A percentile compares a stretch with the other conserved stretches of the same genome.
These are phyloP conservation scores for Tapera naevia DNA, from an alignment of 2,797 vertebrate genomes.

Conservation along the genomic window DNA sequence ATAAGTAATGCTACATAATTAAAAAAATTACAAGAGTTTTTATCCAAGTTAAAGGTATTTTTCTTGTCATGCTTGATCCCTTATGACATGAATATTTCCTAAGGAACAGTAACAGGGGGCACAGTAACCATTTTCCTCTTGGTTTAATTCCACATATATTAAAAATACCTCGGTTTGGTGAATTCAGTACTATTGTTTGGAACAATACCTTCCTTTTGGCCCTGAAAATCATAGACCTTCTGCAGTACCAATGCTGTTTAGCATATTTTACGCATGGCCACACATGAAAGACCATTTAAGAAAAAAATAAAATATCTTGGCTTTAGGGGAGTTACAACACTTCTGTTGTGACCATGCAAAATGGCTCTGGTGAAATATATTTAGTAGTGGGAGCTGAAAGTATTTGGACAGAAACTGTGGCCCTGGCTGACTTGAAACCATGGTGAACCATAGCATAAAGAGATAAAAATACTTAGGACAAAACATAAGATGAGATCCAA, in stretches of 20 bases:
- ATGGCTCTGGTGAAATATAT: not conserved
- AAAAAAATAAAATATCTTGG: not conserved
- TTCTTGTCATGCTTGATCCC: not conserved
- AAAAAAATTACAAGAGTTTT: not conserved
- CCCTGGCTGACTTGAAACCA: not conserved
- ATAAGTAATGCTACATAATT: constrained; percentile 53
- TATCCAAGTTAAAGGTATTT: not conserved
- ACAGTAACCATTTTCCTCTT: not conserved
- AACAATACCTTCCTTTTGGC: not conserved
- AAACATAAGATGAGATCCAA: not conserved
- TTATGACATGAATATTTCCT: not conserved
- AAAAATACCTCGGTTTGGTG: not conserved
- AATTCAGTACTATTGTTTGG: not conserved
- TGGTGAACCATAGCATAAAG: not conserved
- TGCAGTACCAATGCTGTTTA: not conserved
- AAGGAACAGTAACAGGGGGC: not conserved
- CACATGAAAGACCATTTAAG: constrained; percentile 12
- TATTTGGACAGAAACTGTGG: not conserved
- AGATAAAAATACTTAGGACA: not conserved
- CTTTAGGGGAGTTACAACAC: not conserved
- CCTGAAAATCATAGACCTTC: constrained; percentile 17
- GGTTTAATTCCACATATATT: not conserved
- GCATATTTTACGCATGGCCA: not conserved
- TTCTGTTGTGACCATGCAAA: not conserved
- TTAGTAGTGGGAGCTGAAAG: not conserved